Conservation (phyloP, 2,113 vertebrate species). For the Lutjanus erythropterus region DNA sequence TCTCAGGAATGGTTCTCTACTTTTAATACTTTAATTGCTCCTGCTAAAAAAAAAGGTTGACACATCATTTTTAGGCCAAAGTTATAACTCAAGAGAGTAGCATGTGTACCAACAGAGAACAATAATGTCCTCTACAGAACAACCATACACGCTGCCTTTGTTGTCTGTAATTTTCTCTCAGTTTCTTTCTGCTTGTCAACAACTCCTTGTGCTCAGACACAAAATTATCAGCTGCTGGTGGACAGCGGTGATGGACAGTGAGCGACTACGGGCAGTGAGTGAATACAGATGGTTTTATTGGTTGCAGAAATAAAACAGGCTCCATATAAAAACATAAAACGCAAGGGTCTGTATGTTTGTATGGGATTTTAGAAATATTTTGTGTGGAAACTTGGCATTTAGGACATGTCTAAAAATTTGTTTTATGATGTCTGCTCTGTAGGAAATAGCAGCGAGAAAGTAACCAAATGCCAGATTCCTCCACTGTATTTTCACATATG, state of each 20-base stretch:
- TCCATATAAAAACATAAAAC: neutral
- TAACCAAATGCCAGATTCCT: neutral
- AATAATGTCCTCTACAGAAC: neutral
- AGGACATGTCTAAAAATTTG: neutral
- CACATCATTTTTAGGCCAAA: neutral
- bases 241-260: neutral
- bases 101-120: neutral
- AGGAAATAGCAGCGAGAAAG: neutral
- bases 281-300: neutral
- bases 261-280: neutral
- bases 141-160: slow-evolving; percentile 2
- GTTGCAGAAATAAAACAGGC: neutral
- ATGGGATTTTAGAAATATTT: neutral
- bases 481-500: neutral
- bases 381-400: neutral
- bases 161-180: slow-evolving; percentile 15
- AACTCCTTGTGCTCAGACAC: neutral
- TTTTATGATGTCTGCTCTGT: neutral
- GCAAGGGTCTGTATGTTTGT: too few relatives aligned
- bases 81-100: slow-evolving; percentile 3
- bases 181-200: slow-evolving; percentile 1
- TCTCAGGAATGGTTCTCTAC: neutral
- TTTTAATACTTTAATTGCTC: slow-evolving; percentile 18
- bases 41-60: too few relatives aligned
- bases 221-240: neutral